Evolutionary conservation across 2,113 vertebrate genomes (phyloP).

Genomic region (Reinhardtius hippoglossoides): DNA sequence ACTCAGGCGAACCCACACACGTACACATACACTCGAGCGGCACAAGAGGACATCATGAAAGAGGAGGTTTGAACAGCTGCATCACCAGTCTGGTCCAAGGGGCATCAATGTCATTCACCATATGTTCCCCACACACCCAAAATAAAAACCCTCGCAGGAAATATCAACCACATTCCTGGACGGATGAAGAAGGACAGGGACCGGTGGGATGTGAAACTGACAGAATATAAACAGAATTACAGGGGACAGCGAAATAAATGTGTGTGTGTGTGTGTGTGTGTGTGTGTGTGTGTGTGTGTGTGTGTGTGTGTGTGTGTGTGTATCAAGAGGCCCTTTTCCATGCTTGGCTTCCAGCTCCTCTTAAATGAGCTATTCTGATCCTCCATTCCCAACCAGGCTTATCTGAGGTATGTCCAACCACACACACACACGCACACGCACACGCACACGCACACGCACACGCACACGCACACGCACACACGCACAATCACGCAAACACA

Average conservation of each 20-base stretch:
- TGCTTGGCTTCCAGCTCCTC: conserved; percentile 59
- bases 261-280: background rate
- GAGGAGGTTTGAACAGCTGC: conserved; percentile 75
- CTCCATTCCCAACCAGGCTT: conserved; percentile 57
- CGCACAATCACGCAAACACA: conserved; percentile 7
- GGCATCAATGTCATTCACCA: conserved; percentile 71
- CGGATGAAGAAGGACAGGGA: conserved; percentile 19
- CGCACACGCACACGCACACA: conserved; percentile 25
- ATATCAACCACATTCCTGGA: conserved; percentile 66
- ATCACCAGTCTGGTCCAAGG: conserved; percentile 38
- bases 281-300: conserved; percentile 27
- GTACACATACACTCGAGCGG: background rate
- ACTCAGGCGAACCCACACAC: background rate
- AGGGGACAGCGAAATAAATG: background rate
- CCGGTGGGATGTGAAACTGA: background rate
- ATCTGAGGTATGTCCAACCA: conserved; percentile 67
- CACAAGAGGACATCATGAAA: conserved; percentile 59
- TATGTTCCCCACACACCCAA: conserved; percentile 72
- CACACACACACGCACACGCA: conserved; percentile 30
- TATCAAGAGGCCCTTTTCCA: conserved; percentile 52
- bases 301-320: conserved; percentile 26
- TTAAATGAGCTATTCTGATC: conserved; percentile 78
- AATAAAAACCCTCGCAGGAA: conserved; percentile 69
- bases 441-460: too few relatives aligned
- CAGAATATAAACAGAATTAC: background rate